Conservation (phyloP, 1,140 invertebrate species). For the Penaeus indicus region DNA sequence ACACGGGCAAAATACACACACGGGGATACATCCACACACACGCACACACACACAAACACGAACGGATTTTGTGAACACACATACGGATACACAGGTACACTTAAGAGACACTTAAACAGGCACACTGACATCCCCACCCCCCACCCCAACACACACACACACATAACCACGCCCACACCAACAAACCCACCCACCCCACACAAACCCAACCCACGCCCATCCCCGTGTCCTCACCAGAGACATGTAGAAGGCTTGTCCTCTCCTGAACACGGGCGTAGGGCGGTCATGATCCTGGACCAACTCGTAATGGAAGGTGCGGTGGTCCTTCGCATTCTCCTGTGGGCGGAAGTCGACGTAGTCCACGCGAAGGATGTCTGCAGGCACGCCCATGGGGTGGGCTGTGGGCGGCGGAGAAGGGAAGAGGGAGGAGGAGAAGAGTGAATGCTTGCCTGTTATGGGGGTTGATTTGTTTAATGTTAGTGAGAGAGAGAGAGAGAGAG, state of each 20-base stretch:
- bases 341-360: slow-evolving; percentile 77
- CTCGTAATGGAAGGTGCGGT: slow-evolving; percentile 78
- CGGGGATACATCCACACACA: neutral
- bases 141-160: no score
- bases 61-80: neutral
- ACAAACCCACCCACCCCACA: no score
- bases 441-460: neutral
- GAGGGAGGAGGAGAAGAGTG: neutral
- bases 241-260: slow-evolving; percentile 71
- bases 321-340: slow-evolving; percentile 75
- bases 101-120: no score
- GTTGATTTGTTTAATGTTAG: no score
- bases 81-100: neutral
- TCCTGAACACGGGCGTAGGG: slow-evolving; percentile 71
- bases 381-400: slow-evolving; percentile 38
- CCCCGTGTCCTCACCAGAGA: slow-evolving; percentile 63
- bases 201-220: neutral
- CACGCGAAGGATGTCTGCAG: slow-evolving; percentile 71
- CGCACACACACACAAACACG: neutral
- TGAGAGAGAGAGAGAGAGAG: no score
- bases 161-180: no score
- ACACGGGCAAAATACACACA: no score
- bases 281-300: slow-evolving; percentile 72
- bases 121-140: no score
- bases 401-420: neutral